Percentiles rank a stretch among this genome's conserved stretches.
phyloP scores from a whole-genome alignment of 2,888 invertebrate genomes.

The Drosophila nigritarsus region DNA sequence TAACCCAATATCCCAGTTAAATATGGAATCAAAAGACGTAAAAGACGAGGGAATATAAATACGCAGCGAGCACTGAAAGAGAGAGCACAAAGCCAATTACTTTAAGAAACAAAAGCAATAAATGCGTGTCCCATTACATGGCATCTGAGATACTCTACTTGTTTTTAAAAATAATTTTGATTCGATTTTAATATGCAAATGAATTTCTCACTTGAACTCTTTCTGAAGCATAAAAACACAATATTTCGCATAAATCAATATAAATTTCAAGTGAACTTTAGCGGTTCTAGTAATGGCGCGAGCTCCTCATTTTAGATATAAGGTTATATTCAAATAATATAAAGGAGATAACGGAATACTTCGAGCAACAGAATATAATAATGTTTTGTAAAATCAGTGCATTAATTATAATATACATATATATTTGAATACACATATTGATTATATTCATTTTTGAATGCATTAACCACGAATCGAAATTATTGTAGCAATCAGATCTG shows the following conservation, averaged over 20 bases:
- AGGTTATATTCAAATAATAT: neutral
- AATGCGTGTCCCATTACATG: neutral
- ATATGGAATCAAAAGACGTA: slow-evolving; percentile 67
- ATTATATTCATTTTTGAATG: neutral
- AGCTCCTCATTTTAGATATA: neutral
- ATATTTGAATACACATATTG: neutral
- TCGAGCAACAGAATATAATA: neutral
- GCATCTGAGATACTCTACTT: slow-evolving; percentile 26
- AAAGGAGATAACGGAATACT: neutral
- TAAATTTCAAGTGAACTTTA: neutral
- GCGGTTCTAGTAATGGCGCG: neutral
- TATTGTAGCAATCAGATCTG: neutral
- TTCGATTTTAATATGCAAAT: neutral
- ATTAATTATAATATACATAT: neutral
- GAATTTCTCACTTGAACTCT: neutral
- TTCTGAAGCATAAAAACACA: neutral
- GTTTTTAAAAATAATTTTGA: neutral
- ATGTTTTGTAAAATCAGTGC: neutral
- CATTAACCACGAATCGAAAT: neutral
- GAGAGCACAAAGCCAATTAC: slow-evolving; percentile 50
- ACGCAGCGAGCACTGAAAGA: slow-evolving; percentile 43
- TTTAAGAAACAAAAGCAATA: slow-evolving; percentile 21
- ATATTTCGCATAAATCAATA: neutral
- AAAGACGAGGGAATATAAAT: slow-evolving; percentile 54
- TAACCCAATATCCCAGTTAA: slow-evolving; percentile 78